Base-by-base conservation (phyloP, 2,888 invertebrate genomes). In the Parochlus steinenii region DNA sequence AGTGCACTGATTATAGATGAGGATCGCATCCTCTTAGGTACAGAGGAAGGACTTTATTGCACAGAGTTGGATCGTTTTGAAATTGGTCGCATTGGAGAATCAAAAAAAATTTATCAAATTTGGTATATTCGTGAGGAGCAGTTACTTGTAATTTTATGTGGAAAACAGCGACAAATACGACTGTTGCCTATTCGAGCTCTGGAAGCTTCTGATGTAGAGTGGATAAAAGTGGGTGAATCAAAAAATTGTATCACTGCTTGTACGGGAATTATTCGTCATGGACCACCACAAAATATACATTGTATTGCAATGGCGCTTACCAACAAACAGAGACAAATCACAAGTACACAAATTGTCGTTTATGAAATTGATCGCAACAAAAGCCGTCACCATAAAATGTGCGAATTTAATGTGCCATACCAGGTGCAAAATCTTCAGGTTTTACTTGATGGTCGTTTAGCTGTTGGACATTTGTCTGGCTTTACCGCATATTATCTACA, bases 241-340 rank as follows among this genome's bases (percentile, higher is more conserved):
- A 82, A 82, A 56, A 78, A 79, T 40, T 81, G 81, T 54, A 71
- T 74, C 41, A 67, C 74, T 18, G 31, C 31, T 17, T 31, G 31
- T 16, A 37, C 37, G 2, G 37, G 37, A 1, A 31, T 37, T 10
- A 37, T 37, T 15, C 31, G 37, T 3, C 25, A 29, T 23, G 63
- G 65, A 37, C 61, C 54, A 45, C 57, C 64, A 50, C 51, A 67
- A 12, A 62, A 64, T 39, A 64, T 71, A 5, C 78, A 78, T 52
- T 89, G 85, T 50, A 71, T 98, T 49, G 92, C 92, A 45, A 86
- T 92, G 39, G 86, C 93, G 37, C 77, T 92, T 48, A 93, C 93
- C 59, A 74, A 90, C 56, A 87, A 87, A 71, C 82, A 78, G 58
- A 77, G 74, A 48, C 55, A 56, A 42, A n/a, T n/a, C n/a, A 54